Conservation (phyloP, 2,888 invertebrate species). For the Oeneis ivallda region DNA sequence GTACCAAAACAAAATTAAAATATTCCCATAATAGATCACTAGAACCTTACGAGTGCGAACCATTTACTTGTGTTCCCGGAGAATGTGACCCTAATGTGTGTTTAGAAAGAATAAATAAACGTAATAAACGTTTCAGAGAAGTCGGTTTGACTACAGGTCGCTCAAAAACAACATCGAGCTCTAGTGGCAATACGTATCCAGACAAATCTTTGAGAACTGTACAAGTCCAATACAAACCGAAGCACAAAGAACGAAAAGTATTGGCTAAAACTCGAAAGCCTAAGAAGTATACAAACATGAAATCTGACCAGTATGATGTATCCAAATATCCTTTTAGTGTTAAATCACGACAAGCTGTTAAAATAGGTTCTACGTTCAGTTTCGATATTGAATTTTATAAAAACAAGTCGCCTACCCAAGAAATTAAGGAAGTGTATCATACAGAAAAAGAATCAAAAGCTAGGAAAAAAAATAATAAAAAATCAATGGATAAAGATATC, state of each 20-base stretch:
- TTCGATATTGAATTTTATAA: conserved; percentile 43
- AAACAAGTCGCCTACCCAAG: conserved; percentile 26
- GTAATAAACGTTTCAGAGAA: conserved; percentile 23
- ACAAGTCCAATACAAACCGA: conserved; percentile 24
- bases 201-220: conserved; percentile 24
- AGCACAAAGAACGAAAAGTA: conserved; percentile 15
- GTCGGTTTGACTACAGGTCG: conserved; percentile 19
- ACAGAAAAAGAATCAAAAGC: conserved; percentile 15
- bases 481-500: conserved; percentile 22
- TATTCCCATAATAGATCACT: conserved; percentile 20
- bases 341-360: conserved; percentile 36
- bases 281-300: conserved; percentile 4
- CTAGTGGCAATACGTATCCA: conserved; percentile 19
- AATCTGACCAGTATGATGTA: not conserved
- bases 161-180: conserved; percentile 19
- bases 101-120: conserved; percentile 45
- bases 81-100: conserved; percentile 44
- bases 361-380: conserved; percentile 42
- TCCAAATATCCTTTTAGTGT: not conserved
- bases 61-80: conserved; percentile 41
- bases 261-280: conserved; percentile 11
- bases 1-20: conserved; percentile 30
- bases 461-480: conserved; percentile 10
- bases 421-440: conserved; percentile 2
- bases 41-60: conserved; percentile 44